Evolutionary conservation across 1,140 invertebrate species (phyloP).

Genomic region (Anoplolepis gracilipes): DNA sequence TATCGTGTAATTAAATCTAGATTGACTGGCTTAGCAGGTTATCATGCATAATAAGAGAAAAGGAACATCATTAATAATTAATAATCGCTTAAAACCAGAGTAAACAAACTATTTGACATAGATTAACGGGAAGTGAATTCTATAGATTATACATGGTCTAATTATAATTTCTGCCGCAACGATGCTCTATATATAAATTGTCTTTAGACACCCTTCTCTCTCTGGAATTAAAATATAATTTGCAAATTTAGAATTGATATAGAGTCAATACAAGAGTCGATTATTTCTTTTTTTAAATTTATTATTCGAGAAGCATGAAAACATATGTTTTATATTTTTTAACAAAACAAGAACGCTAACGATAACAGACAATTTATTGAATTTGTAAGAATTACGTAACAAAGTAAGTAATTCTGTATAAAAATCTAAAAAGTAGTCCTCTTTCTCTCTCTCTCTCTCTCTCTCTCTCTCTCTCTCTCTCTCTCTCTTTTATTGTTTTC

Average conservation of each 20-base stretch:
- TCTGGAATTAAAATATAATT: not conserved
- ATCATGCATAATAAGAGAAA: not conserved
- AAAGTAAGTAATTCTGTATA: not conserved
- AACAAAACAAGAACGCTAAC: not conserved
- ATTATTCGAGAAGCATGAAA: not conserved
- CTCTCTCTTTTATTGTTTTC: no score
- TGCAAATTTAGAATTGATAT: not conserved
- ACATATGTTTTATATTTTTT: not conserved
- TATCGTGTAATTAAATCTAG: not conserved
- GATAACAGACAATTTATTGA: not conserved
- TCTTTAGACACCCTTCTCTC: not conserved
- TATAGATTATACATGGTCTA: not conserved
- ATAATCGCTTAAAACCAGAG: not conserved
- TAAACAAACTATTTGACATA: not conserved
- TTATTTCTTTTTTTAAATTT: not conserved
- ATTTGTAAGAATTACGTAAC: no score
- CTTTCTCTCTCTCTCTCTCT: no score
- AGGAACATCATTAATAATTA: not conserved
- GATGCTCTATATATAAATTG: not conserved
- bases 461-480: no score
- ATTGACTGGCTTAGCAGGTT: not conserved
- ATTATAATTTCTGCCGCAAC: not conserved
- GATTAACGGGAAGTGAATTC: constrained; percentile 19
- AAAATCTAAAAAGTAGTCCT: not conserved
- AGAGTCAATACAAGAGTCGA: no score